Conservation (phyloP, 2,113 vertebrate species). For the Columbina picui region DNA sequence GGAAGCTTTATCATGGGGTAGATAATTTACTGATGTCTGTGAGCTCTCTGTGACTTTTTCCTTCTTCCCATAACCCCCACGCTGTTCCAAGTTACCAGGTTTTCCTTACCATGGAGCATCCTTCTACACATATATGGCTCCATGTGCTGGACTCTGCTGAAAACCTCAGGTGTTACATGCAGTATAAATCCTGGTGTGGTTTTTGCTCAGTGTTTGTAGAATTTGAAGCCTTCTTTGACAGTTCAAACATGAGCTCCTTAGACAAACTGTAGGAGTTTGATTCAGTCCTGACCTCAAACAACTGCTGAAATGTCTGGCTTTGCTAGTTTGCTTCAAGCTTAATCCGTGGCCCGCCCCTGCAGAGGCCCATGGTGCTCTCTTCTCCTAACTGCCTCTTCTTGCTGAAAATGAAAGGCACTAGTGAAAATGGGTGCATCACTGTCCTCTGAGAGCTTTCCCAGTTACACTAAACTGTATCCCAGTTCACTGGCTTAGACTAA, state of each 20-base stretch:
- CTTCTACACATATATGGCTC: accelerated
- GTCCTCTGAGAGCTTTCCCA: not conserved
- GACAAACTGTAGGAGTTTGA: not conserved
- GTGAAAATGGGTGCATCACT: not conserved
- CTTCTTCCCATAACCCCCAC: accelerated
- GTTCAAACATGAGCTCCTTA: not conserved
- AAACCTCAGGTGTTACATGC: not conserved
- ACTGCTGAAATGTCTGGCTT: not conserved
- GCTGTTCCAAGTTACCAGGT: not conserved
- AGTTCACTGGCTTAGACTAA: not conserved
- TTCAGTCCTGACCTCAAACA: not conserved
- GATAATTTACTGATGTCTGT: not conserved
- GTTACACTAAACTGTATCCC: not conserved
- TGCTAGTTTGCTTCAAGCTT: not conserved
- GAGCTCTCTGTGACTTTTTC: not conserved
- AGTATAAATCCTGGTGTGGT: accelerated
- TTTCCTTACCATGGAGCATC: not conserved
- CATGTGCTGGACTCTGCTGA: not conserved
- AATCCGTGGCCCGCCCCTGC: accelerated
- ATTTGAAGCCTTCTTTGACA: not conserved
- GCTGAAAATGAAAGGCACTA: not conserved
- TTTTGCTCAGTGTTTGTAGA: not conserved
- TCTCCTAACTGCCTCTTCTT: not conserved
- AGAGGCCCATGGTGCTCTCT: not conserved
- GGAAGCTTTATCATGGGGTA: not conserved